Percentiles rank a stretch among this genome's conserved stretches.
Conservation (phyloP, 2,113 vertebrate genomes). For the Capreolus pygargus region DNA sequence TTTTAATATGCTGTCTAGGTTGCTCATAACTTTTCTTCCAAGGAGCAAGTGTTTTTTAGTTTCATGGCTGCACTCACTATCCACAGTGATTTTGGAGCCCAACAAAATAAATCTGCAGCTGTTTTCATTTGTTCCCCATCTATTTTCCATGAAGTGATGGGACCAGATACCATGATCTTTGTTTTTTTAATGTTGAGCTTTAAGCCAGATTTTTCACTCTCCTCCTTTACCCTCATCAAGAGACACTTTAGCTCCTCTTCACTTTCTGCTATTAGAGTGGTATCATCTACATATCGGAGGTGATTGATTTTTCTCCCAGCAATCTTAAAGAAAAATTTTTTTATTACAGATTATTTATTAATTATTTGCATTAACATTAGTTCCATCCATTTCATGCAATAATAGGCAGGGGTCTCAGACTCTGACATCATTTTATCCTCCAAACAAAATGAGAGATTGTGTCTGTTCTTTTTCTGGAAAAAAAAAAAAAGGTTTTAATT, state of each 20-base stretch:
- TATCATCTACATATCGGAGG: neutral
- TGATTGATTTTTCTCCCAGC: neutral
- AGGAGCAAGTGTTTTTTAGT: neutral
- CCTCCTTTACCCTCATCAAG: neutral
- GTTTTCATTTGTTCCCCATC: neutral
- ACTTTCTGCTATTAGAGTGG: neutral
- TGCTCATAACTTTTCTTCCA: neutral
- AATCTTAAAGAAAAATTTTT: neutral
- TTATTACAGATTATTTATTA: neutral
- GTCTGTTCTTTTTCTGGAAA: neutral
- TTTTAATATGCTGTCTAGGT: neutral
- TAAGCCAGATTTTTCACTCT: neutral
- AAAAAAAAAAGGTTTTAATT: neutral
- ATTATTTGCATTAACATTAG: neutral
- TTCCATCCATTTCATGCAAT: neutral
- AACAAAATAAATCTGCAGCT: neutral
- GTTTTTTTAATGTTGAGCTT: neutral
- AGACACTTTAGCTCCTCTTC: neutral
- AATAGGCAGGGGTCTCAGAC: neutral
- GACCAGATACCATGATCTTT: neutral
- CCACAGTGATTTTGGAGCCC: neutral
- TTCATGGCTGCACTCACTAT: neutral
- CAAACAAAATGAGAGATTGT: neutral
- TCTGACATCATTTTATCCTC: neutral
- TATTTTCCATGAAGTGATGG: neutral